Evolutionary conservation across 2,888 invertebrate genomes (phyloP), one percentile per base, ranked within the genome.

Genomic region (Polymixis lichenea): DNA sequence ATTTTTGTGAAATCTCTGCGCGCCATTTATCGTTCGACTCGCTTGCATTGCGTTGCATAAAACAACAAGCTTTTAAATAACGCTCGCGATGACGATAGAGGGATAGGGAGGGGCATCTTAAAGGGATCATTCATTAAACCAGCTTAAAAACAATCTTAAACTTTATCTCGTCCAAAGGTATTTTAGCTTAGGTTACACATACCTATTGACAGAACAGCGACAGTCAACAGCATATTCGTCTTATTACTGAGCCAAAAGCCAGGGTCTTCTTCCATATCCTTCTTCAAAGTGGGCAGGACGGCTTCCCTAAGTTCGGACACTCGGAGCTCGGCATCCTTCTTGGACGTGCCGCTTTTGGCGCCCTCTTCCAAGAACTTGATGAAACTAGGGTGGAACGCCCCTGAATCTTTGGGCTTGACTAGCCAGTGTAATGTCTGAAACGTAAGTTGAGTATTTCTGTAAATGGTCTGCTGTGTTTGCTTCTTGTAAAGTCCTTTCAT

Each of bases 311-410:
- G 96, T 93, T 98, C 98, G 28, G 97, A 94, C 25, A 97, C 97
- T 51, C 98, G 95, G 25, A 97, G 90, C 49, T 97, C 97, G 0
- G 97, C 93, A 49, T 98, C 97, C 90, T 98, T 98, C 93, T 98
- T 98, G 69, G 97, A 98, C 22, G 97, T 97, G 19, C 98, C 97
- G 89, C 97, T 97, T 51, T 97, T 95, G 83, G 98, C 97, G 0
- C 99, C 99, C 80, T 97, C 97, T 84, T 98, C 97, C 22, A 99
- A 95, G 87, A 98, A 97, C 58, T 97, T 97, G 3, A 98, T 97
- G 70, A 98, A 97, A 77, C 97, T 97, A 0, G 99, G 99, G 94
- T 99, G 98, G 92, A 99, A 99, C 82, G 98, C 98, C 69, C 97
- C 97, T 0, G 97, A 97, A 90, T 99, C 98, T 61, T 98, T 98